These are phyloP conservation scores for Epinotia brunnichana DNA, from an alignment of 2,888 invertebrate genomes.

Conservation along the genomic window DNA sequence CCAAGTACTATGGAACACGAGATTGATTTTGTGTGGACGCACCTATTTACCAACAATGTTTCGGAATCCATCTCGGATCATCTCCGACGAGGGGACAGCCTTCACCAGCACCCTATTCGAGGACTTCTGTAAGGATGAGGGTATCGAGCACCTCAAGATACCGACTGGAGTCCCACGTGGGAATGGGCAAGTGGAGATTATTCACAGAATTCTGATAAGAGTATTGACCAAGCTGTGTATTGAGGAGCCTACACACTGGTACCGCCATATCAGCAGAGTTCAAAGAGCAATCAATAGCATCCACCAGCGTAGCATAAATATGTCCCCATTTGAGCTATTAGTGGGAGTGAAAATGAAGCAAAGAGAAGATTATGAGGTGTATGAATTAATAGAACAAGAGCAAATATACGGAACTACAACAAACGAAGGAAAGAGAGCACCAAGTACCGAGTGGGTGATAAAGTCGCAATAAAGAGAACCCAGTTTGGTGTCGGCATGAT, in stretches of 20 bases:
- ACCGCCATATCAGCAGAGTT: background rate
- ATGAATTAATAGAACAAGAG: too few species aligned
- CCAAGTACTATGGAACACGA: conserved; percentile 58
- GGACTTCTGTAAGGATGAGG: background rate
- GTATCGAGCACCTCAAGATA: background rate
- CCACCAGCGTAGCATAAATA: conserved; percentile 5
- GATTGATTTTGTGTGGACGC: background rate
- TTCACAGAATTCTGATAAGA: background rate
- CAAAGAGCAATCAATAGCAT: conserved; percentile 5
- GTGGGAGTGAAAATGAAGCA: too few species aligned
- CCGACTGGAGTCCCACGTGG: background rate
- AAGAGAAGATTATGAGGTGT: too few species aligned
- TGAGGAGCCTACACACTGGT: background rate
- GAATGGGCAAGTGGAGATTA: background rate
- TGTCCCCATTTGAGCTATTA: background rate
- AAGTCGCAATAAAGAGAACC: too few species aligned
- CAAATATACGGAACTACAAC: too few species aligned
- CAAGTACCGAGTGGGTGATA: too few species aligned
- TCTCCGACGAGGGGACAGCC: background rate
- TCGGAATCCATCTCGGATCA: background rate
- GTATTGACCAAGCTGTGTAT: conserved; percentile 4
- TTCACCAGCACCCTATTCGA: background rate
- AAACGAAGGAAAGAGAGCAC: too few species aligned
- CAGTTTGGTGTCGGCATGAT: too few species aligned
- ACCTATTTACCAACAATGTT: background rate